A percentile compares a stretch with the other conserved stretches of the same genome.
Conservation (phyloP, 2,113 vertebrate species). For the Antechinus flavipes region DNA sequence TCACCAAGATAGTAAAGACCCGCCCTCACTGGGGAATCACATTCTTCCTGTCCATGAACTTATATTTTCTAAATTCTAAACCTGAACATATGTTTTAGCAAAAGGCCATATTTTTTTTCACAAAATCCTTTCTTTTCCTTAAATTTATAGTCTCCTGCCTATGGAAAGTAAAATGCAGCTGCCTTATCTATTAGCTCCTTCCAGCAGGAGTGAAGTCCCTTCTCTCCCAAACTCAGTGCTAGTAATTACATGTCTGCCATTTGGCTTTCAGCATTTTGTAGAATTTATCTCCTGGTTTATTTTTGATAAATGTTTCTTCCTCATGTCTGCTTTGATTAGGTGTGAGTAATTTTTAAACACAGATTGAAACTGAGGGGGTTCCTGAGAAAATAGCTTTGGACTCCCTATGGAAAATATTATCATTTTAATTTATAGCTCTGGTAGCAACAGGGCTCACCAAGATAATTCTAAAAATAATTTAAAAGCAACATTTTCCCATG, state of each 20-base stretch:
- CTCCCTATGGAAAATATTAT: conserved; percentile 22
- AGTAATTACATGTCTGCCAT: conserved; percentile 23
- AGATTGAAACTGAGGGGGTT: conserved; percentile 45
- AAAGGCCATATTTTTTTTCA: neutral
- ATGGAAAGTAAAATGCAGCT: neutral
- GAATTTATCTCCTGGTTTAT: conserved; percentile 42
- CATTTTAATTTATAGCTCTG: conserved; percentile 62
- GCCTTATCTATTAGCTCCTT: neutral
- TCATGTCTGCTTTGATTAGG: conserved; percentile 29
- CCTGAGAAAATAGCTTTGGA: conserved; percentile 28
- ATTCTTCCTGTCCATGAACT: neutral
- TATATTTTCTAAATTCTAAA: neutral
- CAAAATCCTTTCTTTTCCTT: neutral
- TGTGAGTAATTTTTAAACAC: conserved; percentile 31
- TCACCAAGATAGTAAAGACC: neutral
- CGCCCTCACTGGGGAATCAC: neutral
- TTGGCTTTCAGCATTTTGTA: conserved; percentile 30
- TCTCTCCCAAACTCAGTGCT: neutral
- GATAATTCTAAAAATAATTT: conserved; percentile 26
- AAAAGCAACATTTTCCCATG: conserved; percentile 35
- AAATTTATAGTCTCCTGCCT: neutral
- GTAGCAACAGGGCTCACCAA: neutral
- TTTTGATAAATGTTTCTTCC: conserved; percentile 36
- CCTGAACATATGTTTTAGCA: neutral
- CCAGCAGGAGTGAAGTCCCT: neutral